Evolutionary conservation across 2,888 invertebrate species (phyloP).

Genomic region (Hypercompe scribonia): DNA sequence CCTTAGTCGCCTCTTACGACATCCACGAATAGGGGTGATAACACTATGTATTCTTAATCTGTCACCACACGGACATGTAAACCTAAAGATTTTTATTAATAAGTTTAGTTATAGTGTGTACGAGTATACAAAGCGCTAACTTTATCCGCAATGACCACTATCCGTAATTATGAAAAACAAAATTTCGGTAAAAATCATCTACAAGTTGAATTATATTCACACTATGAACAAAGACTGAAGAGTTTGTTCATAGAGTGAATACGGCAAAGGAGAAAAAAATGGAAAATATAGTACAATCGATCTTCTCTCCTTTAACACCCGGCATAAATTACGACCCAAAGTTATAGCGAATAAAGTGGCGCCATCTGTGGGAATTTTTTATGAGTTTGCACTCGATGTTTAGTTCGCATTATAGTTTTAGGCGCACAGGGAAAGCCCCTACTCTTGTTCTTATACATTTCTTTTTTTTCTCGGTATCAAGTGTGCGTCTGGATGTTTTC

Average conservation of each 20-base stretch:
- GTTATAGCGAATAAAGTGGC: conserved; percentile 28
- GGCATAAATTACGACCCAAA: conserved; percentile 35
- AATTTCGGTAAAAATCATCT: not conserved
- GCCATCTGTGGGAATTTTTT: conserved; percentile 39
- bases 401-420: conserved; percentile 37
- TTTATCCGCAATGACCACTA: too few species aligned
- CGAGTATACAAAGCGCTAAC: too few species aligned
- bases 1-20: too few species aligned
- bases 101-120: too few species aligned
- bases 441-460: too few species aligned
- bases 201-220: not conserved
- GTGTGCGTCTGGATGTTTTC: too few species aligned
- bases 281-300: not conserved
- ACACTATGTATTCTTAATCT: too few species aligned
- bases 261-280: not conserved
- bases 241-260: too few species aligned
- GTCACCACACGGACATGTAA: too few species aligned
- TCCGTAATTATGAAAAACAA: not conserved
- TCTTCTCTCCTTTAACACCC: not conserved
- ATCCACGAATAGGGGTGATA: too few species aligned
- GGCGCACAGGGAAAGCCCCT: conserved; percentile 1
- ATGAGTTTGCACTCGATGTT: conserved; percentile 37
- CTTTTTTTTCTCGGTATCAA: too few species aligned
- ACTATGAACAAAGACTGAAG: not conserved
- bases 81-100: too few species aligned